These are phyloP conservation scores for Aricia agestis DNA, from an alignment of 1,140 invertebrate species.

Conservation along the genomic window DNA sequence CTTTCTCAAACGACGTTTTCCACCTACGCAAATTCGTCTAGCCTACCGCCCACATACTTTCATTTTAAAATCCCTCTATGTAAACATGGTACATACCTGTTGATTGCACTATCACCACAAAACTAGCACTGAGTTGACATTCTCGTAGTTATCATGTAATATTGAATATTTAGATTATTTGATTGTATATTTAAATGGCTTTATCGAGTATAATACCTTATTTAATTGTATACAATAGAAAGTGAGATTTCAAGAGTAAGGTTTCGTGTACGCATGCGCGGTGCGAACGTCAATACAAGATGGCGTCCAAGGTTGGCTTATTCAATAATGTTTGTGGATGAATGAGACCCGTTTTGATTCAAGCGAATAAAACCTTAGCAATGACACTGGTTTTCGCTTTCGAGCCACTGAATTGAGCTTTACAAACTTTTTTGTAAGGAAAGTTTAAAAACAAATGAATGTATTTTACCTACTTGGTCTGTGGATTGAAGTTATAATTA, in stretches of 20 bases:
- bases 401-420: background rate
- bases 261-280: conserved; percentile 45
- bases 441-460: background rate
- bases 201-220: conserved; percentile 37
- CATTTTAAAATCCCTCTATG: conserved; percentile 34
- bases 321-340: conserved; percentile 56
- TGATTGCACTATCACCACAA: conserved; percentile 37
- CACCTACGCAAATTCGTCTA: conserved; percentile 56
- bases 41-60: conserved; percentile 55
- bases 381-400: background rate
- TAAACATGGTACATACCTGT: conserved; percentile 53
- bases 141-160: background rate
- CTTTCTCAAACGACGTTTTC: background rate
- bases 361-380: conserved; percentile 3
- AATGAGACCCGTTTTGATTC: conserved; percentile 36
- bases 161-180: conserved; percentile 18
- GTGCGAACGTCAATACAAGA: conserved; percentile 58
- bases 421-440: background rate
- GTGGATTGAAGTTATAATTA: no score
- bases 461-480: no score
- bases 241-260: conserved; percentile 34
- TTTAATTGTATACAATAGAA: conserved; percentile 49
- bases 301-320: conserved; percentile 37
- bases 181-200: conserved; percentile 46
- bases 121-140: background rate